Evolutionary conservation across 2,888 invertebrate genomes (phyloP).

Genomic region (Nesidiocoris tenuis): DNA sequence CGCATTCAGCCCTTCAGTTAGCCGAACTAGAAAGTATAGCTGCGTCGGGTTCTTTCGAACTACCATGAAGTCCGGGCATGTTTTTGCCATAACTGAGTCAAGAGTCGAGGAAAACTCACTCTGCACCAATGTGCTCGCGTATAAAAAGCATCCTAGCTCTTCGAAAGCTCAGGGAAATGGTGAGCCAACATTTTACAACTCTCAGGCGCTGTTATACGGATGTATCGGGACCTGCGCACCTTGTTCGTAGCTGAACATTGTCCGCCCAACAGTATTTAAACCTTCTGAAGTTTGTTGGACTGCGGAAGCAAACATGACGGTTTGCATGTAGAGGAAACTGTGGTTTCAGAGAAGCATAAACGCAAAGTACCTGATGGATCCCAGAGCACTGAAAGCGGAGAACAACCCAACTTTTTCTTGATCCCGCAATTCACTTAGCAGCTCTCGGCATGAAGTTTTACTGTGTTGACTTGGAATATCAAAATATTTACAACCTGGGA

Average conservation of each 20-base stretch:
- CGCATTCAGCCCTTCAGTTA: no score
- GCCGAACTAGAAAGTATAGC: no score
- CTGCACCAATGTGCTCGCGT: no score
- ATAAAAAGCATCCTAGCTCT: no score
- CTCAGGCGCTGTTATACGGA: not conserved
- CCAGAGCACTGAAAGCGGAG: not conserved
- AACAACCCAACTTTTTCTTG: not conserved
- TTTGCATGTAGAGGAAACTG: not conserved
- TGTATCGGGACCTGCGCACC: not conserved
- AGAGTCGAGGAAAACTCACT: no score
- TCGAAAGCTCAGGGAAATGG: not conserved
- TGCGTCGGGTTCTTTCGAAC: no score
- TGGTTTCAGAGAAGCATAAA: not conserved
- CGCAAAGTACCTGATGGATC: not conserved
- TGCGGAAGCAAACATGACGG: not conserved
- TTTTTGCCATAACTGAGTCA: no score
- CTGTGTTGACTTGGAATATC: not conserved
- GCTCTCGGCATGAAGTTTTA: not conserved
- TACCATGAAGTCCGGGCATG: no score
- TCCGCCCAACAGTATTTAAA: not conserved
- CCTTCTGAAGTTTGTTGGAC: not conserved
- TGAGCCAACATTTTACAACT: not conserved
- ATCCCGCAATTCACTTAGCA: not conserved
- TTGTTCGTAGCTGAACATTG: not conserved
- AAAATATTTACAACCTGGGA: not conserved